Evolutionary conservation across 2,113 vertebrate species (phyloP).

Genomic region (Brienomyrus longianalis): DNA sequence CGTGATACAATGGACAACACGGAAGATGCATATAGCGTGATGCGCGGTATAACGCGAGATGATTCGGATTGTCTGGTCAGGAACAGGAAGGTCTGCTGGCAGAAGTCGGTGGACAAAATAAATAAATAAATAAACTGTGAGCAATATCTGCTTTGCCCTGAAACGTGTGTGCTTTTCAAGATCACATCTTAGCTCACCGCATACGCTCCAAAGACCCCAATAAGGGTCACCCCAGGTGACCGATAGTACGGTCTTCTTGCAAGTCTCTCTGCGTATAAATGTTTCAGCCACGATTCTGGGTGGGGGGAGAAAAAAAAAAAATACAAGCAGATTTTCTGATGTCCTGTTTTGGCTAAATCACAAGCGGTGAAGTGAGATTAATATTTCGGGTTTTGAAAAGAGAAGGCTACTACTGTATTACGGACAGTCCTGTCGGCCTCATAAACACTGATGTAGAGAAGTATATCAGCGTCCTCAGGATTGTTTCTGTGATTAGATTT

Average conservation of each 20-base stretch:
- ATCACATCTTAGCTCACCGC: background rate
- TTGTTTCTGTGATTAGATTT: constrained; percentile 1
- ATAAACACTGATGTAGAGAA: background rate
- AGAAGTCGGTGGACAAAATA: background rate
- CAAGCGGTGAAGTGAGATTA: background rate
- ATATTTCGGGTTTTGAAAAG: background rate
- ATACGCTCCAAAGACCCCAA: background rate
- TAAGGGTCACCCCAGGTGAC: background rate
- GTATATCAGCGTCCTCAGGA: background rate
- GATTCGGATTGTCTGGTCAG: constrained; percentile 52
- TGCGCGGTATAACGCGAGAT: constrained; percentile 59
- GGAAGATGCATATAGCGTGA: constrained; percentile 37
- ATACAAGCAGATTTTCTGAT: background rate
- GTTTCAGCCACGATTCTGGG: background rate
- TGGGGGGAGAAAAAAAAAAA: background rate
- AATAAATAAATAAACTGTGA: background rate
- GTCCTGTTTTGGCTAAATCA: background rate
- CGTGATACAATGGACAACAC: background rate
- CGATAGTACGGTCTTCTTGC: background rate
- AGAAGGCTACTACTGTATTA: background rate
- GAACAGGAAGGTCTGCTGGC: constrained; percentile 10
- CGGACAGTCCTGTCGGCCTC: background rate
- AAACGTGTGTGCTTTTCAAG: background rate
- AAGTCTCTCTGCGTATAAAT: background rate
- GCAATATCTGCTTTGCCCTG: background rate